Evolutionary conservation across 2,888 invertebrate genomes (phyloP), one percentile per base, ranked within the genome.

Genomic region (Amiota mariae): DNA sequence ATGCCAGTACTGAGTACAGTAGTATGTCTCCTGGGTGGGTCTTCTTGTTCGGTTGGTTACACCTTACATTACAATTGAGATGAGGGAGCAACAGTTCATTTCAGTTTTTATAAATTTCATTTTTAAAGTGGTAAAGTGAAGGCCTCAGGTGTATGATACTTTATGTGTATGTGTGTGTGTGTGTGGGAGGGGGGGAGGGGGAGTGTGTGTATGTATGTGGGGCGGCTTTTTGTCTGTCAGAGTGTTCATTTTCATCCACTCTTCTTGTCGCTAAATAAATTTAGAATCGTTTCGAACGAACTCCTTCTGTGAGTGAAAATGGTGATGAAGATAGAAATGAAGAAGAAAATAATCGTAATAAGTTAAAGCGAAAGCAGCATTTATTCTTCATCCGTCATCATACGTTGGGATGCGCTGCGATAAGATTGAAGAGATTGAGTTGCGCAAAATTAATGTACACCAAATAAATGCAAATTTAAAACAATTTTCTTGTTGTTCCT

Each of bases 81-180:
- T 36, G 36, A 36, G 36, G 36, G 36, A 4, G 36, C 36, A 36
- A 36, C 36, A 36, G 36, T 36, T 36, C 36, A 36, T 0, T 36
- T 36, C 36, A 36, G 36, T 6, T 36, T 6, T 36, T 36, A 6
- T 36, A 36, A 36, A 36, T 36, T 6, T 6, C 36, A 36, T 36
- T 36, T 36, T 36, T 6, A 36, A 36, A 36, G 36, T 36, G 15
- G 8, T 18, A 59, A 59, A 59, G 8, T 59, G 18, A 36, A 13
- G 63, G 63, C 63, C 63, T 46, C 63, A 63, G 63, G 63, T 63
- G 63, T 63, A 9, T 63, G 46, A 59, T 59, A 18, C 20, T 63
- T 24, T 46, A 10, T 59, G 24, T 59, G 11, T 59, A 24, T 18
- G 18, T 59, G 59, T 59, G 24, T 59, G 18, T 59, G 1, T 59